These are phyloP conservation scores for Origma solitaria DNA, from an alignment of 2,113 vertebrate species.

Conservation along the genomic window DNA sequence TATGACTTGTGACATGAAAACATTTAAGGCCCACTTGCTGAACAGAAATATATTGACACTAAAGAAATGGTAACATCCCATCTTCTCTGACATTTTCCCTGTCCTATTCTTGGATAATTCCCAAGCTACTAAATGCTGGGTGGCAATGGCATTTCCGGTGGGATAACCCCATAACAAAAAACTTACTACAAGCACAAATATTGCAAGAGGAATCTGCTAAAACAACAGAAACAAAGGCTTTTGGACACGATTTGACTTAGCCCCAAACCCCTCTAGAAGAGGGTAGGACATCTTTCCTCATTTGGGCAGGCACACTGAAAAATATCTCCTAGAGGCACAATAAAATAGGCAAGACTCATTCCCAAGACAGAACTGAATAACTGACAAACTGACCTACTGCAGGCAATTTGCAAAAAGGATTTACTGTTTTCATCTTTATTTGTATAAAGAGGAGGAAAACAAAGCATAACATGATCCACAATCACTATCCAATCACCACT, in stretches of 20 bases:
- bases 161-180: neutral
- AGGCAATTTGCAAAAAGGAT: neutral
- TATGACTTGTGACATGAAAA: neutral
- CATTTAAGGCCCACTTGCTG: neutral
- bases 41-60: neutral
- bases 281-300: neutral
- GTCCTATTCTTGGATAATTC: neutral
- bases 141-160: neutral
- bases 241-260: neutral
- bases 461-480: accelerated
- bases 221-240: neutral
- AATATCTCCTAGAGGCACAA: neutral
- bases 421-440: neutral
- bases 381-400: neutral
- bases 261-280: neutral
- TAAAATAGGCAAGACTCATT: neutral
- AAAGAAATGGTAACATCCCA: neutral
- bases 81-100: neutral
- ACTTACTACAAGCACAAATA: neutral
- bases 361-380: neutral
- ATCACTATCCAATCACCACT: neutral
- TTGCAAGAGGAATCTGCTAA: neutral
- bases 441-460: neutral
- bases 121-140: neutral
- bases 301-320: neutral